Conservation (phyloP, 1,140 invertebrate genomes). For the Aphidius ervi region DNA sequence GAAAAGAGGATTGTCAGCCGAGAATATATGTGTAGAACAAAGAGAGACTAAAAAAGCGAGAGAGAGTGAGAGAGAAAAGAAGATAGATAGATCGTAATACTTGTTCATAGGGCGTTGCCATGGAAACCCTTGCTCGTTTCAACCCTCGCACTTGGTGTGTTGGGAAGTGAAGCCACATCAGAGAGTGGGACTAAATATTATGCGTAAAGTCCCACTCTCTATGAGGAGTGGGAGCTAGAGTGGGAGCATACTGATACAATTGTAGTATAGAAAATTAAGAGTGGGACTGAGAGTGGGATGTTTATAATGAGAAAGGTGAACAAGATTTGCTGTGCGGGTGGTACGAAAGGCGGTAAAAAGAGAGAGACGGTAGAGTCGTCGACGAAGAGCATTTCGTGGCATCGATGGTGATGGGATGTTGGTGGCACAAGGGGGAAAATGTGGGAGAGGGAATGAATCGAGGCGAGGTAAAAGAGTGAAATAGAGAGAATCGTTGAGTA, state of each 20-base stretch:
- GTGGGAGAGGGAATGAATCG: constrained; percentile 3
- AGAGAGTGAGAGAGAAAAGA: constrained; percentile 14
- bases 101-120: constrained; percentile 51
- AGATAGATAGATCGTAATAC: constrained; percentile 30
- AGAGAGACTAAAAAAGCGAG: constrained; percentile 9
- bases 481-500: constrained; percentile 5
- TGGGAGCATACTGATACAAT: constrained; percentile 10
- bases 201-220: not conserved
- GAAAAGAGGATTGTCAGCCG: too few relatives aligned
- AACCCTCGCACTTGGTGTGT: constrained; percentile 31
- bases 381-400: not conserved
- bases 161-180: constrained; percentile 25
- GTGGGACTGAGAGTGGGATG: constrained; percentile 17
- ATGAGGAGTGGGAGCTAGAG: constrained; percentile 9
- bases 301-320: constrained; percentile 23
- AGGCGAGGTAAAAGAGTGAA: constrained; percentile 19
- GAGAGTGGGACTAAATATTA: constrained; percentile 15
- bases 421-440: constrained; percentile 11
- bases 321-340: constrained; percentile 24
- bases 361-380: constrained; percentile 3
- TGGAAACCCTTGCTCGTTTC: constrained; percentile 47
- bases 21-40: too few relatives aligned
- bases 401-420: not conserved
- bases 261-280: constrained; percentile 2
- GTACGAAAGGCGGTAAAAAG: constrained; percentile 1